Percentiles rank a stretch among this genome's conserved stretches.
These are phyloP conservation scores for Silurus glanis DNA, from an alignment of 2,113 vertebrate species.

Conservation along the genomic window DNA sequence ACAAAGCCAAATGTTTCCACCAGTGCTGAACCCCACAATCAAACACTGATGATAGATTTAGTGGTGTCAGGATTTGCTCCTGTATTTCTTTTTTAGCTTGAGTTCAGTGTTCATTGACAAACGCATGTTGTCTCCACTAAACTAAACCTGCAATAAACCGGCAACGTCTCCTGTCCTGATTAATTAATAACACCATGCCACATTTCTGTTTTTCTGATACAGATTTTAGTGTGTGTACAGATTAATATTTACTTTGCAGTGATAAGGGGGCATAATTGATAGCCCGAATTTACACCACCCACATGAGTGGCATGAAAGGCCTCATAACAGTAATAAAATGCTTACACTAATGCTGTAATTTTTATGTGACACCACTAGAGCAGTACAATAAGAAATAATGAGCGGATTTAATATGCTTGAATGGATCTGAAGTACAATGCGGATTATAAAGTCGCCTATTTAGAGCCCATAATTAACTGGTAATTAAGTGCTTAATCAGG, in stretches of 20 bases:
- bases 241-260: conserved; percentile 4
- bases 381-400: conserved; percentile 35
- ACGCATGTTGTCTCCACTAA: neutral
- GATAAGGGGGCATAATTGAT: neutral
- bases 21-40: neutral
- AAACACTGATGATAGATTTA: no score
- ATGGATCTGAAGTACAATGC: conserved; percentile 23
- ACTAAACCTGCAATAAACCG: neutral
- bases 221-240: neutral
- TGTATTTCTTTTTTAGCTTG: neutral
- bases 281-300: conserved; percentile 20
- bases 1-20: neutral
- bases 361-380: conserved; percentile 13
- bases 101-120: neutral
- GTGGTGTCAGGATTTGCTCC: neutral
- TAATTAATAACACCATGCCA: neutral
- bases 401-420: conserved; percentile 25
- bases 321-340: conserved; percentile 10
- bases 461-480: conserved; percentile 38
- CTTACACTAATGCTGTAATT: conserved; percentile 5
- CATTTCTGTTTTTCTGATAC: neutral
- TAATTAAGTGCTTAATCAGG: conserved; percentile 42
- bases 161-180: neutral
- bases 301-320: conserved; percentile 35
- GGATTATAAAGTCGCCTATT: conserved; percentile 30